These are phyloP conservation scores for Hydrozoanthus tunicans DNA, from an alignment of 64 coral and sea anemone species.

Conservation along the genomic window DNA sequence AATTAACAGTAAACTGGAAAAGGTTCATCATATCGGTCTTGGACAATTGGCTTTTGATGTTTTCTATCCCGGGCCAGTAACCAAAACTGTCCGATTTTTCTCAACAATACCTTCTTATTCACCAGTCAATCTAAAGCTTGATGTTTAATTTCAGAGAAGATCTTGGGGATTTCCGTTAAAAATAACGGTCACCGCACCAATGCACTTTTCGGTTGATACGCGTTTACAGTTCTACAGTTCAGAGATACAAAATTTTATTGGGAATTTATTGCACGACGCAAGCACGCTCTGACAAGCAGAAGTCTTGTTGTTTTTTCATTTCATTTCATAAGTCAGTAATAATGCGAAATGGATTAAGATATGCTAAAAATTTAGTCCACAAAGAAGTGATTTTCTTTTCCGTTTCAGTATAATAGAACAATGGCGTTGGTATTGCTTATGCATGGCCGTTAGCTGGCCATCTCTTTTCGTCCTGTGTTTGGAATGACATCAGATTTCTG, in stretches of 20 bases:
- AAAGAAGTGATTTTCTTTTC: conserved; percentile 28
- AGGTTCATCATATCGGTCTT: neutral
- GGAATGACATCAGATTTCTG: conserved; percentile 49
- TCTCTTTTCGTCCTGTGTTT: neutral
- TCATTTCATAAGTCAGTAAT: conserved; percentile 21
- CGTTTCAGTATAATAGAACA: conserved; percentile 37
- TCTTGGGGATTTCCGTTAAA: conserved; percentile 21
- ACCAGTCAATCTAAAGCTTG: neutral
- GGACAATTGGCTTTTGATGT: too few species aligned
- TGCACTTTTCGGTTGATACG: neutral
- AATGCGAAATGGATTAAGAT: conserved; percentile 26
- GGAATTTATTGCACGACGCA: neutral
- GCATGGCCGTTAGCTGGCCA: too few species aligned
- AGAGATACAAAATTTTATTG: neutral
- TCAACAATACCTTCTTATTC: neutral
- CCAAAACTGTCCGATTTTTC: neutral
- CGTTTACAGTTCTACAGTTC: neutral
- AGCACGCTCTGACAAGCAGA: conserved; percentile 1
- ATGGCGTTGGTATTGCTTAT: neutral
- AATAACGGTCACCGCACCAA: neutral
- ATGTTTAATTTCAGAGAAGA: neutral
- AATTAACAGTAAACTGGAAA: neutral
- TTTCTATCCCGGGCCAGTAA: too few species aligned
- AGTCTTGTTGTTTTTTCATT: neutral
- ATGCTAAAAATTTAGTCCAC: conserved; percentile 1